Evolutionary conservation across 2,113 vertebrate genomes (phyloP).

Genomic region (Megatriorchis doriae): DNA sequence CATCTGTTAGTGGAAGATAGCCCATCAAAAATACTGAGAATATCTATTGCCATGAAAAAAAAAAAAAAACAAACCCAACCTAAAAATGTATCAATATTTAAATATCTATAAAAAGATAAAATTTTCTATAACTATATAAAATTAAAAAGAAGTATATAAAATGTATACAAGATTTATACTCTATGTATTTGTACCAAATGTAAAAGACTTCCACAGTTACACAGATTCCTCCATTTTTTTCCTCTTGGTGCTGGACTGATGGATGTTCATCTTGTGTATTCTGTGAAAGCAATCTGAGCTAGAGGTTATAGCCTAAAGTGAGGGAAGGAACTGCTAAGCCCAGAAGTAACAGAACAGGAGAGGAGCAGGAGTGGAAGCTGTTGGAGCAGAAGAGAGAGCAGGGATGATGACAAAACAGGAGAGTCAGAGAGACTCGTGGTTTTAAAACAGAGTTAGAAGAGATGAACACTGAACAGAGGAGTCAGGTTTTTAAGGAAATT

Average conservation of each 20-base stretch:
- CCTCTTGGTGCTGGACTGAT: neutral
- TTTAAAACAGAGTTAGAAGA: neutral
- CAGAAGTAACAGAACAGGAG: neutral
- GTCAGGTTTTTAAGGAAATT: neutral
- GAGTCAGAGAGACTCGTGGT: neutral
- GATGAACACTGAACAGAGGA: neutral
- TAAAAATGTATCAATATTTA: neutral
- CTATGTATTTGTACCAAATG: accelerated
- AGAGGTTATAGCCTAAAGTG: neutral
- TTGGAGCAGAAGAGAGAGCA: neutral
- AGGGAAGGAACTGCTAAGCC: neutral
- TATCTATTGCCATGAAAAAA: neutral
- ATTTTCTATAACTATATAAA: neutral
- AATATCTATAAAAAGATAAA: neutral
- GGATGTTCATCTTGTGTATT: neutral
- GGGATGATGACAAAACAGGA: neutral
- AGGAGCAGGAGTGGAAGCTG: neutral
- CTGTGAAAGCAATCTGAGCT: neutral
- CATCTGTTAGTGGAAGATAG: neutral
- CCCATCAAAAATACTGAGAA: neutral
- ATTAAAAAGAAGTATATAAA: neutral
- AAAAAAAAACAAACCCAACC: neutral
- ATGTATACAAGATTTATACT: neutral
- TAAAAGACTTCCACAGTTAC: neutral
- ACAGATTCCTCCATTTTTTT: neutral